Conservation (phyloP, 2,888 invertebrate species). For the Endotricha flammealis region DNA sequence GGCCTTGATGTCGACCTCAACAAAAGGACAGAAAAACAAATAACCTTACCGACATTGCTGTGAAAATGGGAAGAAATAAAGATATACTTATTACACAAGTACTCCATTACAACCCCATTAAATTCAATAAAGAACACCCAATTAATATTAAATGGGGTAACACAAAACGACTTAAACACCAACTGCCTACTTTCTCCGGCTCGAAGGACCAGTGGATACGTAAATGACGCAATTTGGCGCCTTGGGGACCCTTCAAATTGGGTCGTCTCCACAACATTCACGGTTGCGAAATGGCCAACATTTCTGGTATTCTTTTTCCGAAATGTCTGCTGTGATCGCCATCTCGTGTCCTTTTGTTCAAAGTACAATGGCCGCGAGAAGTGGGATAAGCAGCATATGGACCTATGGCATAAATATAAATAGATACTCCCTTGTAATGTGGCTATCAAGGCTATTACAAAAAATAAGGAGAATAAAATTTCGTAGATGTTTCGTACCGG, state of each 20-base stretch:
- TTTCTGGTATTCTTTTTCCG: conserved; percentile 17
- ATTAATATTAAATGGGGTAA: conserved; percentile 8
- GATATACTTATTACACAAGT: neutral
- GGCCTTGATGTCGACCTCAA: neutral
- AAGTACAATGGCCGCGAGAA: conserved; percentile 57
- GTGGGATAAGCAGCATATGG: conserved; percentile 55
- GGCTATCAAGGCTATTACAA: no score
- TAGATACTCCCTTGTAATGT: no score
- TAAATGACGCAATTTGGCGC: conserved; percentile 43
- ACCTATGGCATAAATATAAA: no score
- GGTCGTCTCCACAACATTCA: conserved; percentile 27
- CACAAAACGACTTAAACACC: conserved; percentile 3
- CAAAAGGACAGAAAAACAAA: neutral
- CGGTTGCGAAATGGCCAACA: conserved; percentile 13
- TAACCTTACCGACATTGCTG: neutral
- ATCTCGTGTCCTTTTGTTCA: conserved; percentile 56
- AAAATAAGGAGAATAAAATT: no score
- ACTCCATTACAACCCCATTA: neutral
- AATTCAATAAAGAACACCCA: conserved; percentile 2
- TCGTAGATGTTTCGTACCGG: no score
- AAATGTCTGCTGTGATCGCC: conserved; percentile 27
- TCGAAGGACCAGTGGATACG: conserved; percentile 28
- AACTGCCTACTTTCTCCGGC: neutral
- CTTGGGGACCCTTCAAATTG: conserved; percentile 41
- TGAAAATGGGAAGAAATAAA: neutral